Percentiles rank a stretch among this genome's conserved stretches.
Conservation (phyloP, 2,797 vertebrate species). For the Echiichthys vipera region DNA sequence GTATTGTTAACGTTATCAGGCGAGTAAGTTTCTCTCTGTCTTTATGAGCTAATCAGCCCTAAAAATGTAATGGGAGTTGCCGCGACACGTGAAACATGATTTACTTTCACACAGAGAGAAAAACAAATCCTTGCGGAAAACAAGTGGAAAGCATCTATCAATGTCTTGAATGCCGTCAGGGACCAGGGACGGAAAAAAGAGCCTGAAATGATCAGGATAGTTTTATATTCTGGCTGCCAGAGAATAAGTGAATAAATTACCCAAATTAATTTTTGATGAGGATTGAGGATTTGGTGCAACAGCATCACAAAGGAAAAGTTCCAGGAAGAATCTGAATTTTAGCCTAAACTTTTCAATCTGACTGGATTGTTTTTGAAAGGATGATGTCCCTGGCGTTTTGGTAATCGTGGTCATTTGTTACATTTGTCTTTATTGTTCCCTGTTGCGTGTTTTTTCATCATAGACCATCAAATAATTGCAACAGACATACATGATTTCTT, state of each 20-base stretch:
- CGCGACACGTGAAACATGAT: neutral
- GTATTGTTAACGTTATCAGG: too few species aligned
- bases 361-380: slow-evolving; percentile 6
- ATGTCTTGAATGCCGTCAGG: too few species aligned
- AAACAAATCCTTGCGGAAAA: too few species aligned
- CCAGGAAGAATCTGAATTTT: neutral
- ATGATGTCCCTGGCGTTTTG: neutral
- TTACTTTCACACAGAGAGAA: too few species aligned
- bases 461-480: neutral
- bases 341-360: slow-evolving; percentile 2
- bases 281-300: slow-evolving; percentile 8
- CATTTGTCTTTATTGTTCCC: neutral
- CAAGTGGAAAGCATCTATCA: too few species aligned
- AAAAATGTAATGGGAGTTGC: too few species aligned
- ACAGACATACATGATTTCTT: neutral
- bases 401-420: slow-evolving; percentile 8
- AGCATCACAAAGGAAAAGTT: neutral
- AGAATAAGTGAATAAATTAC: neutral
- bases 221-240: neutral
- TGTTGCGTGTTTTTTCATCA: neutral
- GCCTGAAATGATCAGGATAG: neutral
- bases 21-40: neutral
- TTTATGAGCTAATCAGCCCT: neutral
- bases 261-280: slow-evolving; percentile 7
- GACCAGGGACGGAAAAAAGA: neutral